phyloP scores from a whole-genome alignment of 2,113 vertebrate species.

The Petrocephalus microphthalmus region DNA sequence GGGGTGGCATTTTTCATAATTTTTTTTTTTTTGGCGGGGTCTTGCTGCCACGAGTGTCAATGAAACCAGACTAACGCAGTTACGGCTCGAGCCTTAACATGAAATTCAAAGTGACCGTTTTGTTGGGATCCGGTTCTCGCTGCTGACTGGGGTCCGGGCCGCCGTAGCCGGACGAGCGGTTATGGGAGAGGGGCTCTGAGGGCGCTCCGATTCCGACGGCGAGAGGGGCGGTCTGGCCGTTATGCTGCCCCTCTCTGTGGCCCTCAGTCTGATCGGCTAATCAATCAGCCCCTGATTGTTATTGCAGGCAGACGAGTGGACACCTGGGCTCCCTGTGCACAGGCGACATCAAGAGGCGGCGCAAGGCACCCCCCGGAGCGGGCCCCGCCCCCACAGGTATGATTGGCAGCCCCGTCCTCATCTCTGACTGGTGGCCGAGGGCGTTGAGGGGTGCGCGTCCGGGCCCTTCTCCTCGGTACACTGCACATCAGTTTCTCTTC shows the following conservation, averaged over 20 bases:
- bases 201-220: neutral
- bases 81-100: neutral
- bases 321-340: slow-evolving; percentile 93
- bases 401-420: slow-evolving; percentile 32
- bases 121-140: neutral
- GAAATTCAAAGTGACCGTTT: neutral
- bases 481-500: slow-evolving; percentile 3
- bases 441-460: slow-evolving; percentile 69
- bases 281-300: slow-evolving; percentile 24
- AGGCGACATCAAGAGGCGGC: slow-evolving; percentile 92
- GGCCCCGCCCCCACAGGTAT: slow-evolving; percentile 77
- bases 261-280: neutral
- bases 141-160: neutral
- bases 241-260: neutral
- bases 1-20: neutral
- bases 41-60: neutral
- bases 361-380: slow-evolving; percentile 87
- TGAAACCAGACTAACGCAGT: neutral
- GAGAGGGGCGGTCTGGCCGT: neutral
- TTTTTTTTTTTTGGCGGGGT: neutral
- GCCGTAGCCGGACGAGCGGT: neutral
- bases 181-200: neutral
- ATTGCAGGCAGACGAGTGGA: slow-evolving; percentile 86
- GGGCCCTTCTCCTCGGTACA: slow-evolving; percentile 71
- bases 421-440: slow-evolving; percentile 70